These are phyloP conservation scores for Muscicapa striata DNA, from an alignment of 2,797 vertebrate species.

Conservation along the genomic window DNA sequence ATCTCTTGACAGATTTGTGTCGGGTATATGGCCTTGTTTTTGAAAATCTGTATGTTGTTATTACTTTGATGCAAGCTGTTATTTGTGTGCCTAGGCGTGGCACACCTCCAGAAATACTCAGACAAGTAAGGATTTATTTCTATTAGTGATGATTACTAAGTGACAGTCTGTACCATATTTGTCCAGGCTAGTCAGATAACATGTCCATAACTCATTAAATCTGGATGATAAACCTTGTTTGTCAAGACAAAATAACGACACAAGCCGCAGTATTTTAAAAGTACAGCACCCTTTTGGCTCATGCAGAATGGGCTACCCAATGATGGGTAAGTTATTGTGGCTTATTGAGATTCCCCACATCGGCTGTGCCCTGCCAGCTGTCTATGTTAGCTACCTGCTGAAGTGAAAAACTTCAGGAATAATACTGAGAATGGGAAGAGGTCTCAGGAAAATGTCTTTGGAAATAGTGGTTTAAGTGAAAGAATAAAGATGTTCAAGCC, in stretches of 20 bases:
- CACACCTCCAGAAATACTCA: neutral
- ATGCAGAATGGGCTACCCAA: neutral
- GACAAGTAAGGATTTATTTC: neutral
- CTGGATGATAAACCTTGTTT: neutral
- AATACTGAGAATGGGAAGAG: neutral
- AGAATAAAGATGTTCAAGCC: neutral
- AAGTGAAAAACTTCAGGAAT: neutral
- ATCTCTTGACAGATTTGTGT: neutral
- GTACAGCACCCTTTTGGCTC: neutral
- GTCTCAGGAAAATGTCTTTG: neutral
- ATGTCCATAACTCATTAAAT: conserved; percentile 17
- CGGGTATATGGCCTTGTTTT: neutral
- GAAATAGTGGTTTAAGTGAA: neutral
- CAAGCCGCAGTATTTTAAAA: neutral
- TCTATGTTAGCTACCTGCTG: neutral
- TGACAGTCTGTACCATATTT: neutral
- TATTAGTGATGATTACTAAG: neutral
- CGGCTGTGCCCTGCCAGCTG: neutral
- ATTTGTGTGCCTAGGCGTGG: neutral
- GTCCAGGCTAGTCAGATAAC: neutral
- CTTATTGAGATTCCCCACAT: neutral
- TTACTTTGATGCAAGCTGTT: neutral
- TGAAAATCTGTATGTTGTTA: neutral
- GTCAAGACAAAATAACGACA: neutral
- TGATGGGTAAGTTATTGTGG: neutral